phyloP scores from a whole-genome alignment of 2,888 invertebrate genomes.

The Machimus atricapillus region DNA sequence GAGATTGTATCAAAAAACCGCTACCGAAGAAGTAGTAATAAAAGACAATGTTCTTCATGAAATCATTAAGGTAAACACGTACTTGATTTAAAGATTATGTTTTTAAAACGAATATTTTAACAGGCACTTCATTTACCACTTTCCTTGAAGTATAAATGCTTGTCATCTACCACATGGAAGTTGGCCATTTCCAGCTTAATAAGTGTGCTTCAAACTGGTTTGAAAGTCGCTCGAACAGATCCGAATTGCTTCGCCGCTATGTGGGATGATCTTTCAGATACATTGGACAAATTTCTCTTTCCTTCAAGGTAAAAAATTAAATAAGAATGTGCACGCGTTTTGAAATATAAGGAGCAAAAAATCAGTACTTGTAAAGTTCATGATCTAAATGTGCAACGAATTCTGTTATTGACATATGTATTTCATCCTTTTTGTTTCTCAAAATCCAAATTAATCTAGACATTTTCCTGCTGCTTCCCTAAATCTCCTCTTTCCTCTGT shows the following conservation, averaged over 20 bases:
- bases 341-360: too few species aligned
- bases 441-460: too few species aligned
- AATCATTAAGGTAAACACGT: slow-evolving; percentile 63
- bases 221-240: slow-evolving; percentile 84
- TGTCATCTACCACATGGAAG: slow-evolving; percentile 83
- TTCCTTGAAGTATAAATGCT: slow-evolving; percentile 80
- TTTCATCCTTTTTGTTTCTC: too few species aligned
- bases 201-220: slow-evolving; percentile 79
- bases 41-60: slow-evolving; percentile 75
- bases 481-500: too few species aligned
- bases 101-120: not conserved
- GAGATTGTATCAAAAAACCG: slow-evolving; percentile 76
- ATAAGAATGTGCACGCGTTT: too few species aligned
- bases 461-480: too few species aligned
- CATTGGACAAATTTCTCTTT: slow-evolving; percentile 91
- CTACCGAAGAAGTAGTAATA: slow-evolving; percentile 74
- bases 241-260: slow-evolving; percentile 76
- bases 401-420: too few species aligned
- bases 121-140: slow-evolving; percentile 75
- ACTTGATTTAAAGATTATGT: not conserved
- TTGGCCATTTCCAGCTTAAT: slow-evolving; percentile 79
- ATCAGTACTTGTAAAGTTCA: too few species aligned
- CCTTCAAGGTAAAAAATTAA: slow-evolving; percentile 71
- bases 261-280: slow-evolving; percentile 87
- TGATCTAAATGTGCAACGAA: too few species aligned